Evolutionary conservation across 1,140 invertebrate genomes (phyloP).

Genomic region (Pristionchus pacificus): DNA sequence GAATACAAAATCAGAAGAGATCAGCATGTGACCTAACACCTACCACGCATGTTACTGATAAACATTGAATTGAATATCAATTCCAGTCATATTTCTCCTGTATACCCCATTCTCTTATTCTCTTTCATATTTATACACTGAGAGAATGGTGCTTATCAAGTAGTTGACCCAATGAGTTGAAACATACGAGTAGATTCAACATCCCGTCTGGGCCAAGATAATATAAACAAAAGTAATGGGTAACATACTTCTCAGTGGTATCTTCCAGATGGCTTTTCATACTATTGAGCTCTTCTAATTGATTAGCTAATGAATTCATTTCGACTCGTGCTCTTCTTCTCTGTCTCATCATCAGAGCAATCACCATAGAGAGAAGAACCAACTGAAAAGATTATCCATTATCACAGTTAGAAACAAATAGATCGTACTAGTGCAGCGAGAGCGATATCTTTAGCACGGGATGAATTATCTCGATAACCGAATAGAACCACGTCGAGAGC

Average conservation of each 20-base stretch:
- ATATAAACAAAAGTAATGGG: no score
- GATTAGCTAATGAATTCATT: neutral
- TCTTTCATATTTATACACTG: no score
- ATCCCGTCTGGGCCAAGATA: no score
- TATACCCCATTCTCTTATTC: no score
- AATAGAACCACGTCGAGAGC: conserved; percentile 63
- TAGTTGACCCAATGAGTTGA: no score
- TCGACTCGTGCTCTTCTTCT: neutral
- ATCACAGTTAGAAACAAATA: neutral
- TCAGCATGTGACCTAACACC: no score
- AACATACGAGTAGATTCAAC: no score
- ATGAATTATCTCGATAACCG: conserved; percentile 58
- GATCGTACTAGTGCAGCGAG: conserved; percentile 31
- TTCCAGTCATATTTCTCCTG: no score
- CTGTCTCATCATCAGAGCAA: neutral
- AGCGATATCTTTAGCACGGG: conserved; percentile 45
- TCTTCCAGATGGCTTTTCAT: neutral
- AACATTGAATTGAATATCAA: no score
- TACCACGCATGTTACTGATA: no score
- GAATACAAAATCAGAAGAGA: no score
- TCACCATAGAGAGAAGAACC: conserved; percentile 1
- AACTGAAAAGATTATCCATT: neutral
- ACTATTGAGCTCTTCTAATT: neutral
- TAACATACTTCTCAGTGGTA: neutral
- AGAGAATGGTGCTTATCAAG: no score